Percentiles rank a stretch among this genome's conserved stretches.
Evolutionary conservation across 2,797 vertebrate species (phyloP).

Genomic region (Enteromius mattozi): DNA sequence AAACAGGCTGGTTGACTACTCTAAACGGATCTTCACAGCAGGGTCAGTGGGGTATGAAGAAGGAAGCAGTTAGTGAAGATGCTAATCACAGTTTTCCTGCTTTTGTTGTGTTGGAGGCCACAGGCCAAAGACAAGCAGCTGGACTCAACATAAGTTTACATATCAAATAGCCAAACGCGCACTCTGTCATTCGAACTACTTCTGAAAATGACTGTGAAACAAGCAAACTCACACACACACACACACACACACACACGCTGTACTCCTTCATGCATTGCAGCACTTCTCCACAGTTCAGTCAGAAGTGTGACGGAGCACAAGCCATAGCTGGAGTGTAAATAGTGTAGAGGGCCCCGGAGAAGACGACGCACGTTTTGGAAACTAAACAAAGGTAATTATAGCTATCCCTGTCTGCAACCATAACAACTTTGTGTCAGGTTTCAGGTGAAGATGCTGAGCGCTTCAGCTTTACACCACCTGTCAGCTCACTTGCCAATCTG

Average conservation of each 20-base stretch:
- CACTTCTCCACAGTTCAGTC: constrained; percentile 54
- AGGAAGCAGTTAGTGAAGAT: background rate
- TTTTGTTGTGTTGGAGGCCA: background rate
- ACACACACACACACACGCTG: constrained; percentile 22
- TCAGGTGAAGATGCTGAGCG: constrained; percentile 32
- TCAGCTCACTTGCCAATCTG: background rate
- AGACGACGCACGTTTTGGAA: constrained; percentile 22
- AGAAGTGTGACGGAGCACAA: constrained; percentile 37
- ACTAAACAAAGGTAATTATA: constrained; percentile 53
- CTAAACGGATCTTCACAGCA: background rate
- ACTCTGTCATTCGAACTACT: constrained; percentile 1
- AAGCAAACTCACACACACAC: constrained; percentile 9
- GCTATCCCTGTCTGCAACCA: constrained; percentile 44
- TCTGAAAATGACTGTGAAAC: constrained; percentile 25
- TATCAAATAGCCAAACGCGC: background rate
- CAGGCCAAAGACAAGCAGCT: constrained; percentile 4
- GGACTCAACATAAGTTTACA: background rate
- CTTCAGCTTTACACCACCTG: constrained; percentile 6
- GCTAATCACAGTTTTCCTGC: constrained; percentile 1
- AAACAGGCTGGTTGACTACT: background rate
- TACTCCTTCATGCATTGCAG: constrained; percentile 34
- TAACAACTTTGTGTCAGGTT: constrained; percentile 50
- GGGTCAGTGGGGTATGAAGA: background rate
- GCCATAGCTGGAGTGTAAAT: constrained; percentile 47
- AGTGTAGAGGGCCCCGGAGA: constrained; percentile 29